A percentile compares a stretch with the other conserved stretches of the same genome.
phyloP scores from a whole-genome alignment of 2,888 invertebrate genomes.

The Cartodere bifasciata region DNA sequence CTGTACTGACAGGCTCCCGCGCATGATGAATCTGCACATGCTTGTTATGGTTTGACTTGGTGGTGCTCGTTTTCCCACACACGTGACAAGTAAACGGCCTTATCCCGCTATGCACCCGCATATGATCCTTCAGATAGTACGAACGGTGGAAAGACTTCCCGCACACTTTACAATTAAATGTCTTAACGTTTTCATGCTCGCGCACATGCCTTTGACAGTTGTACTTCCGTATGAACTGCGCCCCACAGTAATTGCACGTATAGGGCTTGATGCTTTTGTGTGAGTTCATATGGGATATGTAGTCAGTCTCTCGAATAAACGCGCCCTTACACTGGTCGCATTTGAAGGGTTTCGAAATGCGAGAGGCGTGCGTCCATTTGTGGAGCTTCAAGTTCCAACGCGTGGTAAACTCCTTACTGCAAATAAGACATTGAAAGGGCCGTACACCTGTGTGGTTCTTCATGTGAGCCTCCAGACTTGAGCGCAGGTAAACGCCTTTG shows the following conservation, averaged over 20 bases:
- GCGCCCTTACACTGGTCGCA: slow-evolving; percentile 74
- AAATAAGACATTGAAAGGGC: slow-evolving; percentile 69
- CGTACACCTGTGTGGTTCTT: slow-evolving; percentile 63
- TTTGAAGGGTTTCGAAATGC: slow-evolving; percentile 74
- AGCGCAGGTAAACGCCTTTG: slow-evolving; percentile 62
- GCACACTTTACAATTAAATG: slow-evolving; percentile 64
- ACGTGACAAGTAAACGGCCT: slow-evolving; percentile 75
- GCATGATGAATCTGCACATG: slow-evolving; percentile 84
- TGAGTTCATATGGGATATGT: slow-evolving; percentile 73
- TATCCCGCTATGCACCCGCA: slow-evolving; percentile 72
- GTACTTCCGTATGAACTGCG: slow-evolving; percentile 77
- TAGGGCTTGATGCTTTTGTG: slow-evolving; percentile 74
- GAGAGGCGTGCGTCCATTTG: slow-evolving; percentile 77
- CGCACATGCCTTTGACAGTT: slow-evolving; percentile 76
- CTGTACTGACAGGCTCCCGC: slow-evolving; percentile 74
- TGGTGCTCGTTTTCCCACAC: slow-evolving; percentile 79
- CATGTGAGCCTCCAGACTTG: slow-evolving; percentile 69
- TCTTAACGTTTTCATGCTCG: slow-evolving; percentile 70
- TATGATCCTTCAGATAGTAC: slow-evolving; percentile 78
- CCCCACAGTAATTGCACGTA: slow-evolving; percentile 82
- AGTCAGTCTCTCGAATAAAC: slow-evolving; percentile 69
- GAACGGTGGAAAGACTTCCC: slow-evolving; percentile 76
- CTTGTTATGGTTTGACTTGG: slow-evolving; percentile 84
- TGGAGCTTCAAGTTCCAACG: slow-evolving; percentile 85
- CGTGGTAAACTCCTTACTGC: slow-evolving; percentile 76